A percentile compares a stretch with the other conserved stretches of the same genome.
Conservation (phyloP, 2,888 invertebrate species). For the Cataglyphis livida region DNA sequence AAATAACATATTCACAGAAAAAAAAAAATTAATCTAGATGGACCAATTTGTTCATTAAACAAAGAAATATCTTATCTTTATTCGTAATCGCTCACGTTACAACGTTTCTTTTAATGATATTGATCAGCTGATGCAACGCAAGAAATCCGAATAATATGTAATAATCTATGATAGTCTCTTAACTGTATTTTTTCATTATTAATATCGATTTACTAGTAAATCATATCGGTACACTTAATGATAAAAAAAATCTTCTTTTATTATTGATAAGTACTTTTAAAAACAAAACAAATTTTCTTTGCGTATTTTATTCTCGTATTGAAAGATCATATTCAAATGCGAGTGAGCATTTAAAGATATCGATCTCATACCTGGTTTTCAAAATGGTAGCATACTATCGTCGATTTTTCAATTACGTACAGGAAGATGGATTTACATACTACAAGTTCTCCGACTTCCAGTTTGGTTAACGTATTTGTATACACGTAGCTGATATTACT, state of each 20-base stretch:
- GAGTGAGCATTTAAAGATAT: constrained; percentile 36
- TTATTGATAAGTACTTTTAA: not conserved
- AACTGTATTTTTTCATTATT: not conserved
- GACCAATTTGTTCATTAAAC: not conserved
- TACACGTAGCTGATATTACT: constrained; percentile 45
- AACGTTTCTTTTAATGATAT: not conserved
- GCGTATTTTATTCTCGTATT: not conserved
- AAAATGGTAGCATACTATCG: constrained; percentile 21
- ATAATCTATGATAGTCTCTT: not conserved
- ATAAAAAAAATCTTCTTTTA: not conserved
- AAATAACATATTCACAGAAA: not conserved
- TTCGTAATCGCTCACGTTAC: not conserved
- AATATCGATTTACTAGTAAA: not conserved
- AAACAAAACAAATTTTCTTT: not conserved
- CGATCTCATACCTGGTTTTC: constrained; percentile 10
- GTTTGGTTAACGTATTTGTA: constrained; percentile 55
- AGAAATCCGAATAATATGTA: not conserved
- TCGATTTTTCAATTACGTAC: constrained; percentile 68
- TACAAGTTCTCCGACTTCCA: constrained; percentile 63
- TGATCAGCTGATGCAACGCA: not conserved
- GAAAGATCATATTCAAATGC: constrained; percentile 27
- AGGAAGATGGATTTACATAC: constrained; percentile 68
- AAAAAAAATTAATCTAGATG: not conserved
- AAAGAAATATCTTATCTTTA: not conserved
- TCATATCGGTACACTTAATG: not conserved